Evolutionary conservation across 1,140 invertebrate species (phyloP).

Genomic region (Aphelinus atriplicis): DNA sequence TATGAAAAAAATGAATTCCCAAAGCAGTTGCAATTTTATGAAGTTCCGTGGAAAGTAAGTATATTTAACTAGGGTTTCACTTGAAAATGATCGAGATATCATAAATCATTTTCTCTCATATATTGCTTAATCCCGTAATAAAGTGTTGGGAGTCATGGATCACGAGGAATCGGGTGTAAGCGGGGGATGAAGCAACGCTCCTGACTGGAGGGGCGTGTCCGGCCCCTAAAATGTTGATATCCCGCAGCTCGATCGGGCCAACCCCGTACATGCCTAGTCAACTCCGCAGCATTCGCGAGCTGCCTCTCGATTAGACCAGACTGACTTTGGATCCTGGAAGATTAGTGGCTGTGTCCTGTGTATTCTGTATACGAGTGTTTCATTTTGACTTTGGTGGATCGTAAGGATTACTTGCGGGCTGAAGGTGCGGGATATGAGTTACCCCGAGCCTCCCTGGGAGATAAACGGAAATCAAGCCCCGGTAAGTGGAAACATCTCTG

Average conservation of each 20-base stretch:
- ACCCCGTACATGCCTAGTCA: background rate
- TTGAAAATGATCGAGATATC: too few species aligned
- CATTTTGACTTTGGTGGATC: too few species aligned
- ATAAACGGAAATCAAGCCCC: conserved; percentile 64
- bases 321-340: too few species aligned
- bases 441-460: conserved; percentile 63
- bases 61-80: too few species aligned
- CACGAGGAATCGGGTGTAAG: background rate
- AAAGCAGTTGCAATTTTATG: too few species aligned
- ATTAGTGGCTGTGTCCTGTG: too few species aligned
- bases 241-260: background rate
- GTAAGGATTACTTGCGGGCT: conserved; percentile 2
- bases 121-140: background rate
- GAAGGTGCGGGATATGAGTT: conserved; percentile 61
- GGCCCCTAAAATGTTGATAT: background rate
- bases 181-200: conserved; percentile 13
- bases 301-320: too few species aligned
- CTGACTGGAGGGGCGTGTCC: conserved; percentile 34
- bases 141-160: background rate
- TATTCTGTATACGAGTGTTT: too few species aligned
- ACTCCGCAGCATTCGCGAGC: background rate
- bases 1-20: too few species aligned
- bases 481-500: conserved; percentile 49
- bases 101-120: too few species aligned
- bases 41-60: too few species aligned